These are phyloP conservation scores for Bombyx mandarina DNA, from an alignment of 1,140 invertebrate species.

Conservation along the genomic window DNA sequence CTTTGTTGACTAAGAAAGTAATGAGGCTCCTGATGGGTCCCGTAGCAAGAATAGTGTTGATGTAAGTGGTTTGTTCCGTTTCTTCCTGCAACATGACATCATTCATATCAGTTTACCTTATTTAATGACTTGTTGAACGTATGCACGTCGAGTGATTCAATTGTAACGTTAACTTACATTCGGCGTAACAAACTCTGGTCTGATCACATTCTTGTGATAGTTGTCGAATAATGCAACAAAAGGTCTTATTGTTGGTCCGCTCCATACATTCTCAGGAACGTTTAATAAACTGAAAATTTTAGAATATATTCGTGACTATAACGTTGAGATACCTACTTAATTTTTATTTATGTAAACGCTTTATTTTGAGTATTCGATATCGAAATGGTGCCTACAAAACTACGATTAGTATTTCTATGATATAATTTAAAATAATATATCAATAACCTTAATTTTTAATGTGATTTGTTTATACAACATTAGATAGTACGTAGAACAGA, in stretches of 20 bases:
- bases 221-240: slow-evolving; percentile 63
- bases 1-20: slow-evolving; percentile 54
- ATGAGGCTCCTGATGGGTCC: slow-evolving; percentile 55
- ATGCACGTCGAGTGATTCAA: slow-evolving; percentile 6
- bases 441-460: too few relatives aligned
- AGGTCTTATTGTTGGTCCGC: slow-evolving; percentile 56
- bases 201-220: slow-evolving; percentile 65
- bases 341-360: too few relatives aligned
- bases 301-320: background rate
- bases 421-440: too few relatives aligned
- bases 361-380: too few relatives aligned
- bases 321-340: background rate
- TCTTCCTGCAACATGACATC: slow-evolving; percentile 52
- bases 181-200: slow-evolving; percentile 60
- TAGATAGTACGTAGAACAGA: too few relatives aligned
- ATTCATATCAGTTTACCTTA: slow-evolving; percentile 20
- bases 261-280: slow-evolving; percentile 61
- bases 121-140: background rate
- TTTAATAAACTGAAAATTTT: slow-evolving; percentile 33
- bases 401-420: too few relatives aligned
- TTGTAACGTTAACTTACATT: slow-evolving; percentile 39
- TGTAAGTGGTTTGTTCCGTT: slow-evolving; percentile 55
- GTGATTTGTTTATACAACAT: too few relatives aligned
- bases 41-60: slow-evolving; percentile 60
- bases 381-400: too few relatives aligned